phyloP scores from a whole-genome alignment of 1,140 invertebrate species.

The Drosophila arawakana region DNA sequence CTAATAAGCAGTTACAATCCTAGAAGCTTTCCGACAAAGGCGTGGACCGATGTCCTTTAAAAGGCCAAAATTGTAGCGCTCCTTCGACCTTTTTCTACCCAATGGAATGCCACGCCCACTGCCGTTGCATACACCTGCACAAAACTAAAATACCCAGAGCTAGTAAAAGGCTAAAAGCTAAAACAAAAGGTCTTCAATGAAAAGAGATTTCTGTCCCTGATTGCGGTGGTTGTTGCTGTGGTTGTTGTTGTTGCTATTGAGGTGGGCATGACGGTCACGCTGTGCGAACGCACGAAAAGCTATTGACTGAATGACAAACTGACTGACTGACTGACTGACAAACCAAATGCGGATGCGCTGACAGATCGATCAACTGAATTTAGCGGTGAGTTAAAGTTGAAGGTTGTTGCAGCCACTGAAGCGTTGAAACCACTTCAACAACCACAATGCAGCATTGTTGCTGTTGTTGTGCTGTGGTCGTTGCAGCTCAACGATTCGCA shows the following conservation, averaged over 20 bases:
- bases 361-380: slow-evolving; percentile 70
- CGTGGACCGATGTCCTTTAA: too few relatives aligned
- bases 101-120: too few relatives aligned
- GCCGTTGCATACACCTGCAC: not conserved
- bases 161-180: slow-evolving; percentile 35
- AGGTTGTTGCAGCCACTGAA: slow-evolving; percentile 57
- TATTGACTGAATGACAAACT: slow-evolving; percentile 65
- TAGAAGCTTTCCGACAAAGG: too few relatives aligned
- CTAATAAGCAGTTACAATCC: too few relatives aligned
- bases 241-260: slow-evolving; percentile 19
- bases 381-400: slow-evolving; percentile 62
- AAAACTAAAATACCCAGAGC: slow-evolving; percentile 63
- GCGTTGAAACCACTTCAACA: slow-evolving; percentile 29
- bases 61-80: too few relatives aligned
- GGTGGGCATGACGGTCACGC: slow-evolving; percentile 80
- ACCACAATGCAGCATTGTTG: slow-evolving; percentile 2
- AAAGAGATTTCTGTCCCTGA: slow-evolving; percentile 60
- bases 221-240: slow-evolving; percentile 22
- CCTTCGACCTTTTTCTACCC: too few relatives aligned
- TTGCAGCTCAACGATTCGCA: slow-evolving; percentile 6
- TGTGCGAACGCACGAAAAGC: slow-evolving; percentile 75
- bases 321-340: slow-evolving; percentile 18
- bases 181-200: slow-evolving; percentile 68
- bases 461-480: slow-evolving; percentile 1
- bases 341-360: slow-evolving; percentile 53